These are phyloP conservation scores for Cosmia trapezina DNA, from an alignment of 2,888 invertebrate genomes.

Conservation along the genomic window DNA sequence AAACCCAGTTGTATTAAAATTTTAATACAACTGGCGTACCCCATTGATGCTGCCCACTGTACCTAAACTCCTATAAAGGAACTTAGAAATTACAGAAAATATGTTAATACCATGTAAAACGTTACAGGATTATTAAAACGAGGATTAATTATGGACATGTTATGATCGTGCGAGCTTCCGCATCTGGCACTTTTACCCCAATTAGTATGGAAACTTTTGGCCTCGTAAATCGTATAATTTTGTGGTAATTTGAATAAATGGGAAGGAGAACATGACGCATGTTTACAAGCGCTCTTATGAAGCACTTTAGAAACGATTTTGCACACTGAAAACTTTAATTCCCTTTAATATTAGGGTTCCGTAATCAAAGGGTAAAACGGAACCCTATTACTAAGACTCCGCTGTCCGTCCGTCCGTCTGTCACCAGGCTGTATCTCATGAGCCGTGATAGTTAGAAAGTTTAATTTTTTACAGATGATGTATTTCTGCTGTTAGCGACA, in stretches of 20 bases:
- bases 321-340: not conserved
- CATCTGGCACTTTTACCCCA: slow-evolving; percentile 24
- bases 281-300: not conserved
- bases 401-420: too few relatives aligned
- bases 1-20: too few relatives aligned
- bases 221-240: slow-evolving; percentile 34
- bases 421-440: too few relatives aligned
- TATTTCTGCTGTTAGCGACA: too few relatives aligned
- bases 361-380: too few relatives aligned
- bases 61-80: too few relatives aligned
- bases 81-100: not conserved
- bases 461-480: too few relatives aligned
- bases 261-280: not conserved
- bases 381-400: too few relatives aligned
- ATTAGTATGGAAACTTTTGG: slow-evolving; percentile 34
- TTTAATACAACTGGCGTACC: too few relatives aligned
- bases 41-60: too few relatives aligned
- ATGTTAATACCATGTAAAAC: not conserved
- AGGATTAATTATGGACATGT: slow-evolving; percentile 10
- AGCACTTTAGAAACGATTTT: not conserved
- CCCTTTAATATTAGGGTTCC: too few relatives aligned
- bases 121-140: slow-evolving; percentile 1
- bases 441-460: too few relatives aligned
- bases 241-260: slow-evolving; percentile 26
- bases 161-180: slow-evolving; percentile 14